Percentiles rank a stretch among this genome's conserved stretches.
Evolutionary conservation across 2,888 invertebrate species (phyloP).

Genomic region (Melitaea athalia): DNA sequence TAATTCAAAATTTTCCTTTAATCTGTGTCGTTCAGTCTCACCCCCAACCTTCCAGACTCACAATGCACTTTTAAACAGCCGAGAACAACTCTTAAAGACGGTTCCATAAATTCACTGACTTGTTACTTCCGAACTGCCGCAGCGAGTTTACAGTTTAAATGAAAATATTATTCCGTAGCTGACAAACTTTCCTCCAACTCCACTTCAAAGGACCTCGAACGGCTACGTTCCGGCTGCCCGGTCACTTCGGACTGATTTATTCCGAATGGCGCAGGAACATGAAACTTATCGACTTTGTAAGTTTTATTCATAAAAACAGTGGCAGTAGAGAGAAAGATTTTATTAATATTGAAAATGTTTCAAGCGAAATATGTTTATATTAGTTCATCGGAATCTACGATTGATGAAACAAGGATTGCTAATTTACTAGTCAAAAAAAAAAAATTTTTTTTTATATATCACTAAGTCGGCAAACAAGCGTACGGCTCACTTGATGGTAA

Average conservation of each 20-base stretch:
- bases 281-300: background rate
- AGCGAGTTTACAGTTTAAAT: slow-evolving; percentile 26
- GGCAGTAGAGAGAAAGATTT: too few species aligned
- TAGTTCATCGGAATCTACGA: too few species aligned
- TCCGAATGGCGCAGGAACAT: background rate
- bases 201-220: slow-evolving; percentile 17
- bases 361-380: too few species aligned
- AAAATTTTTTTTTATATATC: too few species aligned
- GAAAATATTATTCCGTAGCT: slow-evolving; percentile 29
- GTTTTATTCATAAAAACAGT: background rate
- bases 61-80: background rate
- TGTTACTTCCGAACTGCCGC: background rate
- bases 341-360: too few species aligned
- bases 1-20: too few species aligned
- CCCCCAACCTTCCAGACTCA: too few species aligned
- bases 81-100: background rate
- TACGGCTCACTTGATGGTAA: too few species aligned
- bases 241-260: slow-evolving; percentile 4
- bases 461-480: too few species aligned
- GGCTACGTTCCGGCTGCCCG: background rate
- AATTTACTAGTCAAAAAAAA: too few species aligned
- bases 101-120: background rate
- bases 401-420: too few species aligned
- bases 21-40: too few species aligned
- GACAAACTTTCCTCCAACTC: slow-evolving; percentile 14